These are phyloP conservation scores for Drosophila grimshawi DNA, from an alignment of 1,140 invertebrate species.

Conservation along the genomic window DNA sequence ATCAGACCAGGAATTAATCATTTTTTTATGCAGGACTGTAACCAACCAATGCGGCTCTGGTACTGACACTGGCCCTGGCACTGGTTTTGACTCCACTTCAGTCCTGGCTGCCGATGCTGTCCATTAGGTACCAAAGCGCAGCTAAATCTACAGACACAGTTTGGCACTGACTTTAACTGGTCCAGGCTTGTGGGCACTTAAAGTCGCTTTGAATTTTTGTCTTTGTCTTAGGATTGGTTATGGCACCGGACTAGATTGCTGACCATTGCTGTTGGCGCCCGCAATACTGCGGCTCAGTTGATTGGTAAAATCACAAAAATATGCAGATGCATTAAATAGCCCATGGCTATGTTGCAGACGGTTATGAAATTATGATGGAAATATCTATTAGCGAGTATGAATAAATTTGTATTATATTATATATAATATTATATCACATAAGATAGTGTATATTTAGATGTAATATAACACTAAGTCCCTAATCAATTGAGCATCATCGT, in stretches of 20 bases:
- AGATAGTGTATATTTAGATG: slow-evolving; percentile 2
- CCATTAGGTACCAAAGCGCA: slow-evolving; percentile 67
- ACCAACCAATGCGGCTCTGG: slow-evolving; percentile 5
- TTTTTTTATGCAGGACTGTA: slow-evolving; percentile 76
- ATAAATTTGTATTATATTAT: slow-evolving; percentile 8
- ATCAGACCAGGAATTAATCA: slow-evolving; percentile 80
- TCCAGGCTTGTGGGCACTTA: slow-evolving; percentile 59
- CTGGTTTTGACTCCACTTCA: neutral
- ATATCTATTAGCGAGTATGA: slow-evolving; percentile 19
- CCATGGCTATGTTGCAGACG: neutral
- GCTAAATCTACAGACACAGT: slow-evolving; percentile 27
- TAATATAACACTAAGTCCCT: neutral
- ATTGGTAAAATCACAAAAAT: slow-evolving; percentile 21
- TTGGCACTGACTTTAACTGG: slow-evolving; percentile 25
- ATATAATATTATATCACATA: neutral
- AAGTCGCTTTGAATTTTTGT: slow-evolving; percentile 71
- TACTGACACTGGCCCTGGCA: neutral
- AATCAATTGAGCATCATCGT: slow-evolving; percentile 30
- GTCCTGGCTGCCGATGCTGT: slow-evolving; percentile 30
- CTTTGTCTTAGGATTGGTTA: slow-evolving; percentile 56
- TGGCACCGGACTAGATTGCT: slow-evolving; percentile 32
- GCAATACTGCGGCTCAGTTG: slow-evolving; percentile 2
- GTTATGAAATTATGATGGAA: neutral
- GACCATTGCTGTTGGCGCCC: slow-evolving; percentile 42
- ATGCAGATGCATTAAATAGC: slow-evolving; percentile 25